phyloP scores from a whole-genome alignment of 2,113 vertebrate species.

The Zapus hudsonius region DNA sequence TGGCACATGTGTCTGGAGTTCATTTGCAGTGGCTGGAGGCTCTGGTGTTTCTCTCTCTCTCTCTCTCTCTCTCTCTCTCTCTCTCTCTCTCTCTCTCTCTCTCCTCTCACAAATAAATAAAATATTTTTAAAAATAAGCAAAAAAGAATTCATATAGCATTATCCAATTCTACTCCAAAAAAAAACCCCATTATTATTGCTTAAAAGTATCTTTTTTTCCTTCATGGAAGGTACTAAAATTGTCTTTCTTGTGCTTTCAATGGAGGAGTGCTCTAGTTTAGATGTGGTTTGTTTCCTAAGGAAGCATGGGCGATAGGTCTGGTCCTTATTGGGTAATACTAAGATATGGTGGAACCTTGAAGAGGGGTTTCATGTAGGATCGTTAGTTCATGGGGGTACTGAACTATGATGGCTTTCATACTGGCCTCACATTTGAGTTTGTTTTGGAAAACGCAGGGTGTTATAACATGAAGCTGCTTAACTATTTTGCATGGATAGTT shows the following conservation, averaged over 20 bases:
- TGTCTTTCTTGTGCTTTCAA: not conserved
- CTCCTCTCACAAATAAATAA: too few species aligned
- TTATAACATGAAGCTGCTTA: not conserved
- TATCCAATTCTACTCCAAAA: not conserved
- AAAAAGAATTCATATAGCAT: constrained; percentile 4
- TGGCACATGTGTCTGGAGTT: too few species aligned
- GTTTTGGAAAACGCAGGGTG: not conserved
- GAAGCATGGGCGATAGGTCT: not conserved
- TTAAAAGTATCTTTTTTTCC: not conserved
- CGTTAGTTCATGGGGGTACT: not conserved
- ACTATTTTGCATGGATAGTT: not conserved
- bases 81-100: too few species aligned
- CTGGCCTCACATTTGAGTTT: not conserved
- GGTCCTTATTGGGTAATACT: too few species aligned
- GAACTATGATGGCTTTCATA: not conserved
- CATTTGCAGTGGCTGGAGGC: too few species aligned
- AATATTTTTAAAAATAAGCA: too few species aligned
- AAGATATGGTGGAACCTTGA: not conserved
- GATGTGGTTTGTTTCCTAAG: not conserved
- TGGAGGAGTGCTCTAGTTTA: not conserved
- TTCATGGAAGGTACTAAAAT: not conserved
- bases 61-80: too few species aligned
- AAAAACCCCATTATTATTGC: not conserved
- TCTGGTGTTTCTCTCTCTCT: too few species aligned
- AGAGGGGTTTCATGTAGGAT: not conserved